Percentiles rank a stretch among this genome's conserved stretches.
phyloP scores from a whole-genome alignment of 2,113 vertebrate species.

The Ageneiosus marmoratus region DNA sequence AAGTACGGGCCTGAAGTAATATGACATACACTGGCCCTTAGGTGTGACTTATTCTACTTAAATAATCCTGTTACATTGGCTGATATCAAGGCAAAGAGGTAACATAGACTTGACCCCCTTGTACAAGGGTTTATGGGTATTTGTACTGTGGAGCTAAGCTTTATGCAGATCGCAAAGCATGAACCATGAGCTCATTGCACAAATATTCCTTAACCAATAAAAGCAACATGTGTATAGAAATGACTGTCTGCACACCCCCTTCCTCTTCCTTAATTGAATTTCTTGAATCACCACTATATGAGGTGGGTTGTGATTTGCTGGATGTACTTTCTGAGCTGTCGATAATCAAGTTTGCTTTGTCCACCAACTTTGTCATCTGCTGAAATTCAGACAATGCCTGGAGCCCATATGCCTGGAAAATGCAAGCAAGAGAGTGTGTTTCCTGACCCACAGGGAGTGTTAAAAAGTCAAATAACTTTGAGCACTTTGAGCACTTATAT shows the following conservation, averaged over 20 bases:
- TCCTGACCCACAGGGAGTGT: constrained; percentile 55
- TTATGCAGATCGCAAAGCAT: constrained; percentile 63
- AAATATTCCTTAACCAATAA: constrained; percentile 72
- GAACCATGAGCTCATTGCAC: constrained; percentile 68
- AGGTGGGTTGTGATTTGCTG: constrained; percentile 36
- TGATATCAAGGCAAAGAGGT: background rate
- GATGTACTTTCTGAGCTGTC: constrained; percentile 31
- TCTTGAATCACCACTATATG: constrained; percentile 19
- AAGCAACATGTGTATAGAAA: constrained; percentile 71
- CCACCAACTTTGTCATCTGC: constrained; percentile 30
- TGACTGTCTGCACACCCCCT: constrained; percentile 34
- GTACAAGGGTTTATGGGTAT: constrained; percentile 53
- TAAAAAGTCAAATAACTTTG: constrained; percentile 61
- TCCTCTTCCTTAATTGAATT: constrained; percentile 11
- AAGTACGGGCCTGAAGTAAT: background rate
- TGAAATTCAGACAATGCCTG: constrained; percentile 41
- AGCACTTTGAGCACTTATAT: constrained; percentile 57
- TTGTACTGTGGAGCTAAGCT: constrained; percentile 48
- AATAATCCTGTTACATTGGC: constrained; percentile 50
- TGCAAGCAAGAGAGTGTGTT: constrained; percentile 46
- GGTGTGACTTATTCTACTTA: constrained; percentile 6
- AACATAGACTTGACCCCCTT: constrained; percentile 53
- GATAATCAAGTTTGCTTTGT: constrained; percentile 32
- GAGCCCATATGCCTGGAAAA: constrained; percentile 35
- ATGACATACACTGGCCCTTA: background rate